A percentile compares a stretch with the other conserved stretches of the same genome.
Conservation (phyloP, 2,113 vertebrate species). For the Catagonus wagneri region DNA sequence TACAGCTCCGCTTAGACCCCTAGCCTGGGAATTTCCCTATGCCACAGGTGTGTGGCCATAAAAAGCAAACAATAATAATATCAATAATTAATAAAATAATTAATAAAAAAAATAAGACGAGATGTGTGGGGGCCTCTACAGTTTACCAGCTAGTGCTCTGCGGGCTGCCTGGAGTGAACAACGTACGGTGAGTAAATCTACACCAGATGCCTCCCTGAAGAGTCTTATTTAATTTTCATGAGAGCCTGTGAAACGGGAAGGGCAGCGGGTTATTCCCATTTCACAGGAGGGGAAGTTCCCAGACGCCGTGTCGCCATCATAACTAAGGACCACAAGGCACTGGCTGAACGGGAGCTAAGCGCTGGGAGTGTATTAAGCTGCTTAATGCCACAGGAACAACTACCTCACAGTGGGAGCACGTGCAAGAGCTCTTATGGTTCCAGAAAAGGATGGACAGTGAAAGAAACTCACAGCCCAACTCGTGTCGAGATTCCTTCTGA, state of each 20-base stretch:
- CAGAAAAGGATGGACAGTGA: neutral
- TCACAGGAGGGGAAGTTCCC: neutral
- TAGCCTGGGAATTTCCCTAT: too few relatives aligned
- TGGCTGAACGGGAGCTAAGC: neutral
- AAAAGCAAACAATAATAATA: too few relatives aligned
- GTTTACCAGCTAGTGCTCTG: neutral
- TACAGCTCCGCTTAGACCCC: too few relatives aligned
- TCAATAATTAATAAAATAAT: too few relatives aligned
- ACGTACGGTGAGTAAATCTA: neutral
- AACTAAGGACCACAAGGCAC: fast-evolving
- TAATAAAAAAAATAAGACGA: too few relatives aligned
- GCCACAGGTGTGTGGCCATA: too few relatives aligned
- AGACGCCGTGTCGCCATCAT: fast-evolving
- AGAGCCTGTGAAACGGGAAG: neutral
- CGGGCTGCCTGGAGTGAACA: neutral
- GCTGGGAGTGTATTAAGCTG: too few relatives aligned
- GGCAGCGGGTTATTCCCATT: neutral
- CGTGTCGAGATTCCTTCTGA: neutral
- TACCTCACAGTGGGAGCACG: neutral
- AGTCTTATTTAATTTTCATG: neutral
- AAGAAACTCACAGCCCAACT: neutral
- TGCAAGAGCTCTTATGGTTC: neutral
- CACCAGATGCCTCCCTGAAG: neutral
- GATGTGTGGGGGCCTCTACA: neutral
- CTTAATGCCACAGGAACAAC: neutral